phyloP scores from a whole-genome alignment of 2,797 vertebrate genomes.

The Amphiprion clarkii region DNA sequence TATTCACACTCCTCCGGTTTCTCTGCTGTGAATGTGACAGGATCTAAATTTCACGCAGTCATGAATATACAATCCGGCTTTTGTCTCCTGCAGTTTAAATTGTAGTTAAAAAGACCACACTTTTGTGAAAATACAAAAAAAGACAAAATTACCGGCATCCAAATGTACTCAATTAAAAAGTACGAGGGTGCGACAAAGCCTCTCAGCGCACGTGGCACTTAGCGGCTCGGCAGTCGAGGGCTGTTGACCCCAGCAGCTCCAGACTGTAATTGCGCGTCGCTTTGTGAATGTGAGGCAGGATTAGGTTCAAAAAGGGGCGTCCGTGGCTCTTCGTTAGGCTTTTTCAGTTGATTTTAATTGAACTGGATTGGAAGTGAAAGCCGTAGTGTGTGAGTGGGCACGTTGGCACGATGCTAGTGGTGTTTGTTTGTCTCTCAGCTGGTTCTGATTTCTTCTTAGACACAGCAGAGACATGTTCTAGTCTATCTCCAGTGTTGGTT shows the following conservation, averaged over 20 bases:
- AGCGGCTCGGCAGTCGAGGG: constrained; percentile 1
- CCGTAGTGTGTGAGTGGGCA: not conserved
- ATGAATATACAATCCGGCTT: no score
- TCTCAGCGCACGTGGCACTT: constrained; percentile 14
- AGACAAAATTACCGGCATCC: constrained; percentile 17
- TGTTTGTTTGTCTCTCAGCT: not conserved
- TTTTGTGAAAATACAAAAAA: constrained; percentile 17
- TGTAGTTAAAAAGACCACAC: not conserved
- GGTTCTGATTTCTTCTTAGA: not conserved
- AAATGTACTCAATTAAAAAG: constrained; percentile 10
- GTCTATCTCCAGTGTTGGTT: not conserved
- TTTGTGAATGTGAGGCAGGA: not conserved
- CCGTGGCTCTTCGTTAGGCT: not conserved
- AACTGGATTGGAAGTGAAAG: not conserved
- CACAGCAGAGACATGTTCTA: not conserved
- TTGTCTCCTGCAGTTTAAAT: not conserved
- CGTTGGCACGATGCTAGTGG: no score
- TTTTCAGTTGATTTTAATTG: constrained; percentile 6
- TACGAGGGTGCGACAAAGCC: constrained; percentile 1
- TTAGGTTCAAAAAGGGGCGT: not conserved
- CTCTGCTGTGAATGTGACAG: no score
- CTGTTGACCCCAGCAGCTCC: constrained; percentile 24
- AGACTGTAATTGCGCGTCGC: constrained; percentile 10
- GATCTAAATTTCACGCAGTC: no score
- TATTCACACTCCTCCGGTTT: no score